Percentiles rank a stretch among this genome's conserved stretches.
Conservation (phyloP, 1,140 invertebrate genomes). For the Papilio polyxenes region DNA sequence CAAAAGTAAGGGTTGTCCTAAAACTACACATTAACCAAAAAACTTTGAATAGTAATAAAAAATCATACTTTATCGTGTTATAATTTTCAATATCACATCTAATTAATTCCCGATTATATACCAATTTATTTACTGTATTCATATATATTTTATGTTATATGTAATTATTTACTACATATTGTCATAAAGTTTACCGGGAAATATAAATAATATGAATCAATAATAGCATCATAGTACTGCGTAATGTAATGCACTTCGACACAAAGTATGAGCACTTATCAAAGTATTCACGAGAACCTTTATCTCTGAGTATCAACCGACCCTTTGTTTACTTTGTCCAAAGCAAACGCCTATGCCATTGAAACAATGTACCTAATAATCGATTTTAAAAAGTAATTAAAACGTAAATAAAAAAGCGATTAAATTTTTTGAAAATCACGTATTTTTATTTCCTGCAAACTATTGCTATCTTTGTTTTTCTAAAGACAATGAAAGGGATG, state of each 20-base stretch:
- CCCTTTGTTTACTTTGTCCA: constrained; percentile 32
- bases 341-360: constrained; percentile 8
- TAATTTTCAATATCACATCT: no score
- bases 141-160: no score
- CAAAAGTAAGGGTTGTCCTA: no score
- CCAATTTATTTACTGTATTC: no score
- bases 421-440: neutral
- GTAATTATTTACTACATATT: no score
- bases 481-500: no score
- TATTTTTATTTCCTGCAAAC: neutral
- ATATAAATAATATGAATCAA: constrained; percentile 28
- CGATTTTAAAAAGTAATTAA: neutral
- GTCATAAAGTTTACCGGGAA: neutral
- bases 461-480: no score
- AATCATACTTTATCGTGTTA: no score
- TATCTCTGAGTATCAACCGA: constrained; percentile 26
- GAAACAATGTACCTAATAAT: neutral
- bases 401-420: neutral
- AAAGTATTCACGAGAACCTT: constrained; percentile 26
- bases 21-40: no score
- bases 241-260: constrained; percentile 26
- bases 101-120: no score
- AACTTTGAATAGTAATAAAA: no score
- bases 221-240: neutral
- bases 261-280: constrained; percentile 24